Evolutionary conservation across 2,797 vertebrate genomes (phyloP).

Genomic region (Myotis vivesi): DNA sequence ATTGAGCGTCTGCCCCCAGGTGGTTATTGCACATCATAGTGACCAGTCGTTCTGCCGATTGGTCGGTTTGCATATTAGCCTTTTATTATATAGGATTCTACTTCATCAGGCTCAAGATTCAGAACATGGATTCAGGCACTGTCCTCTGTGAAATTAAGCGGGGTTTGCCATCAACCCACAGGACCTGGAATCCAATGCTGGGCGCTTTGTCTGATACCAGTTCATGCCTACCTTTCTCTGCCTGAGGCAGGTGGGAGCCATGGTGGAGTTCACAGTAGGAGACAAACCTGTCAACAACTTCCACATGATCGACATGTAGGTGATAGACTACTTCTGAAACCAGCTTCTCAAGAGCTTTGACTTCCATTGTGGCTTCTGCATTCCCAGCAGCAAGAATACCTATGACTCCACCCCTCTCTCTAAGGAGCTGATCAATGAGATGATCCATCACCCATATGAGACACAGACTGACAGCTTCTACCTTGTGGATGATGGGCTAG

Average conservation of each 20-base stretch:
- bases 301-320: constrained; percentile 91
- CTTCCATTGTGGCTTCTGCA: constrained; percentile 98
- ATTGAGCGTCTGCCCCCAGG: too few species aligned
- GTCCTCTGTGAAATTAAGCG: constrained; percentile 98
- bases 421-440: constrained; percentile 95
- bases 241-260: constrained; percentile 95
- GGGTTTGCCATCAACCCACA: constrained; percentile 88
- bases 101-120: constrained; percentile 97
- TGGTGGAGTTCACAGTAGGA: constrained; percentile 96
- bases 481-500: constrained; percentile 98
- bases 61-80: too few species aligned
- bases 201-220: constrained; percentile 96
- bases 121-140: constrained; percentile 96
- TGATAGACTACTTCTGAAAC: constrained; percentile 95
- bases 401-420: constrained; percentile 93
- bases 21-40: too few species aligned
- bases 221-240: constrained; percentile 96
- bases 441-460: constrained; percentile 95
- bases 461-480: constrained; percentile 99
- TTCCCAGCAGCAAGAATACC: constrained; percentile 98
- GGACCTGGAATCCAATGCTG: constrained; percentile 93
- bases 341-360: constrained; percentile 97
- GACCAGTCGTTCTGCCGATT: accelerated
- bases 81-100: constrained; percentile 60
- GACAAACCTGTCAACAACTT: constrained; percentile 97